Evolutionary conservation across 1,140 invertebrate species (phyloP).

Genomic region (Caenorhabditis tropicalis): DNA sequence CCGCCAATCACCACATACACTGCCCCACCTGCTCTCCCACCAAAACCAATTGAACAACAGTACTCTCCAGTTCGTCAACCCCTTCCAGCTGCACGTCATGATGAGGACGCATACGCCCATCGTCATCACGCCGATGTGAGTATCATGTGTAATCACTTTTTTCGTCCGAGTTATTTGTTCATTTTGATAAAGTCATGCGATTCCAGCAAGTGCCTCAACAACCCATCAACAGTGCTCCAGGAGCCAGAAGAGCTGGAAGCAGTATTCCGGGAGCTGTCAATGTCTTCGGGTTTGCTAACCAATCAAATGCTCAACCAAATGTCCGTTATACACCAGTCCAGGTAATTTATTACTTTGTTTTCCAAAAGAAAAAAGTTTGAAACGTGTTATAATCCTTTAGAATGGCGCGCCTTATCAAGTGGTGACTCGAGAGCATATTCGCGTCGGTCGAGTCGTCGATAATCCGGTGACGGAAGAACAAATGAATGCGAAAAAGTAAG

Average conservation of each 20-base stretch:
- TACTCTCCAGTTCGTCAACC: slow-evolving; percentile 6
- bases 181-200: slow-evolving; percentile 16
- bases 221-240: neutral
- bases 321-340: neutral
- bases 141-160: slow-evolving; percentile 8
- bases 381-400: slow-evolving; percentile 16
- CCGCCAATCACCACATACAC: neutral
- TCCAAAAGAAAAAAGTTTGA: neutral
- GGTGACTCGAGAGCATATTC: slow-evolving; percentile 8
- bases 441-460: slow-evolving; percentile 9
- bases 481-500: slow-evolving; percentile 24
- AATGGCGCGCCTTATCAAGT: slow-evolving; percentile 35
- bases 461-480: slow-evolving; percentile 30
- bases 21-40: neutral
- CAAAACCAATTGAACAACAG: neutral
- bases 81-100: neutral
- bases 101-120: neutral
- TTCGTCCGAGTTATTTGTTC: neutral
- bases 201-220: slow-evolving; percentile 37
- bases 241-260: neutral
- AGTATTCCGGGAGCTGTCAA: slow-evolving; percentile 23
- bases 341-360: neutral
- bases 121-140: neutral
- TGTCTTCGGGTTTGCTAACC: slow-evolving; percentile 12
- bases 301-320: slow-evolving; percentile 4